phyloP scores from a whole-genome alignment of 2,797 vertebrate species.

The Schizothorax lantsangensis region DNA sequence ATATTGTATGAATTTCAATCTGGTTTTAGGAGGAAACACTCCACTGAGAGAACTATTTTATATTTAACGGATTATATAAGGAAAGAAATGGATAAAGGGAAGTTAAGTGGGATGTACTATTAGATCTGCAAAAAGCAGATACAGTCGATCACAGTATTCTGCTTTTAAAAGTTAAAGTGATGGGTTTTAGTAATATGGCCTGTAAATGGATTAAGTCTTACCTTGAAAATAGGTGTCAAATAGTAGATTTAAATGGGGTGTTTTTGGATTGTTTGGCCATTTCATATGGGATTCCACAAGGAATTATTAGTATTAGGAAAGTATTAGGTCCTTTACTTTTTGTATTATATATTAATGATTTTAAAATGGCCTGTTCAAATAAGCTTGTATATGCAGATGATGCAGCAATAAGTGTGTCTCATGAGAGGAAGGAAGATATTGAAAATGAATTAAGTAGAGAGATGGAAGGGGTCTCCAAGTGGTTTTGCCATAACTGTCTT shows the following conservation, averaged over 20 bases:
- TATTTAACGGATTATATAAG: neutral
- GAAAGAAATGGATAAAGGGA: neutral
- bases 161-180: neutral
- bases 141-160: neutral
- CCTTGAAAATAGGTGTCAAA: neutral
- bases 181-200: neutral
- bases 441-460: too few relatives aligned
- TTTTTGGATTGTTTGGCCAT: neutral
- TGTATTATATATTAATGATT: too few relatives aligned
- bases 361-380: too few relatives aligned
- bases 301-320: too few relatives aligned
- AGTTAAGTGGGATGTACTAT: neutral
- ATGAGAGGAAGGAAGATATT: too few relatives aligned
- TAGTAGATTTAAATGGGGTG: neutral
- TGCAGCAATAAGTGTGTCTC: neutral
- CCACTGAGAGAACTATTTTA: neutral
- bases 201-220: neutral
- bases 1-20: neutral
- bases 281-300: neutral
- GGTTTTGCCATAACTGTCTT: too few relatives aligned
- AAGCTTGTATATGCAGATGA: neutral
- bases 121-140: neutral
- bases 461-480: too few relatives aligned
- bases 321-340: too few relatives aligned
- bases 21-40: neutral